Percentiles rank a stretch among this genome's conserved stretches.
phyloP scores from a whole-genome alignment of 2,888 invertebrate species.

The Diogma glabrata region DNA sequence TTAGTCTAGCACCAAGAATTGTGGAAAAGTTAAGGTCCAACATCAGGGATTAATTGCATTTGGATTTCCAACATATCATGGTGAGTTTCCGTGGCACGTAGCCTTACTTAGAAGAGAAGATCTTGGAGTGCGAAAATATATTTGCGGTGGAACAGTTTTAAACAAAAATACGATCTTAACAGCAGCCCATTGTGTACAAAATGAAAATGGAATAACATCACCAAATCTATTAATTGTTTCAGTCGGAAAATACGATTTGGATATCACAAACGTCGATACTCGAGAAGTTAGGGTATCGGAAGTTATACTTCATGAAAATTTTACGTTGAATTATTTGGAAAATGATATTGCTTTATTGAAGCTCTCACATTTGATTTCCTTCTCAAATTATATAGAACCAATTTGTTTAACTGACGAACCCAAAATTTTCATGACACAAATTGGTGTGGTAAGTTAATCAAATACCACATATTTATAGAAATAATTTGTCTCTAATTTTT shows the following conservation, averaged over 20 bases:
- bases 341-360: background rate
- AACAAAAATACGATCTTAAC: background rate
- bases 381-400: background rate
- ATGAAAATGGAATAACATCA: background rate
- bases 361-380: background rate
- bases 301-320: background rate
- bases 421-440: too few relatives aligned
- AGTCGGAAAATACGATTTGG: background rate
- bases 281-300: background rate
- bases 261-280: too few relatives aligned
- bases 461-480: too few relatives aligned
- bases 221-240: background rate
- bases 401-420: conserved; percentile 5
- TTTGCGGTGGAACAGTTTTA: background rate
- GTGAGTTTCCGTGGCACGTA: background rate
- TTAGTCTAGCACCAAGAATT: too few relatives aligned
- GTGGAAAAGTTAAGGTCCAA: too few relatives aligned
- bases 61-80: background rate
- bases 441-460: too few relatives aligned
- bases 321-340: background rate
- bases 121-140: background rate
- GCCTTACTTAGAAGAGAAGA: background rate
- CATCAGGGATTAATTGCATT: background rate
- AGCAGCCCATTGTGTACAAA: background rate
- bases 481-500: too few relatives aligned